Percentiles rank a stretch among this genome's conserved stretches.
Evolutionary conservation across 2,888 invertebrate genomes (phyloP).

Genomic region (Heteropelma amictum): DNA sequence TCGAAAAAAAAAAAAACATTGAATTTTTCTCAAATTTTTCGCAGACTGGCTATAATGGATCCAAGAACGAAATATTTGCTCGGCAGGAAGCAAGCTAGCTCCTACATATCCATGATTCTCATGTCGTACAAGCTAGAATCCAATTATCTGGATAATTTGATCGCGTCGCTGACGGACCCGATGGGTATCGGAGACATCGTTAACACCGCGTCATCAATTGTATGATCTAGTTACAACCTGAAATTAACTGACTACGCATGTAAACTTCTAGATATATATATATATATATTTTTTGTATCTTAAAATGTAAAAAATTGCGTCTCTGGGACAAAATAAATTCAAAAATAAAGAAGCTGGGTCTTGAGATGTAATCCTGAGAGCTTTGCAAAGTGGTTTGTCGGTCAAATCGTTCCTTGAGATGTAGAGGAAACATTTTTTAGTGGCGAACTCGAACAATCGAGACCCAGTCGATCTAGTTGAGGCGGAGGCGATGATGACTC

Average conservation of each 20-base stretch:
- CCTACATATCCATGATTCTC: slow-evolving; percentile 73
- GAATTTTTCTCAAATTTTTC: neutral
- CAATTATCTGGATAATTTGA: slow-evolving; percentile 69
- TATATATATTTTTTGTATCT: neutral
- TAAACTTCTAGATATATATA: too few relatives aligned
- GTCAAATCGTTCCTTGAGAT: slow-evolving; percentile 30
- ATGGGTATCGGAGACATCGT: slow-evolving; percentile 19
- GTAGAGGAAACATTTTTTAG: slow-evolving; percentile 83
- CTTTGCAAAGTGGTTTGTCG: too few relatives aligned
- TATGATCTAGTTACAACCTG: too few relatives aligned
- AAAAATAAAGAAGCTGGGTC: too few relatives aligned
- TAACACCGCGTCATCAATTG: neutral
- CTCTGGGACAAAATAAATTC: too few relatives aligned
- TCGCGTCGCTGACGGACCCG: slow-evolving; percentile 60
- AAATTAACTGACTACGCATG: too few relatives aligned
- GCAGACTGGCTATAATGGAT: slow-evolving; percentile 70
- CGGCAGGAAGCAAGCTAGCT: slow-evolving; percentile 66
- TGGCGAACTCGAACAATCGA: slow-evolving; percentile 90
- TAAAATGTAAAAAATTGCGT: neutral
- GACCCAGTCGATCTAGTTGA: slow-evolving; percentile 83
- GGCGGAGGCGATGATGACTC: slow-evolving; percentile 81
- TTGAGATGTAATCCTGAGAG: too few relatives aligned
- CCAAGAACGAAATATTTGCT: slow-evolving; percentile 65
- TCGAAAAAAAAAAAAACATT: too few relatives aligned
- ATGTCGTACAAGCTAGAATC: slow-evolving; percentile 72